Percentiles rank a stretch among this genome's conserved stretches.
These are phyloP conservation scores for Archips xylosteana DNA, from an alignment of 2,888 invertebrate genomes.

Conservation along the genomic window DNA sequence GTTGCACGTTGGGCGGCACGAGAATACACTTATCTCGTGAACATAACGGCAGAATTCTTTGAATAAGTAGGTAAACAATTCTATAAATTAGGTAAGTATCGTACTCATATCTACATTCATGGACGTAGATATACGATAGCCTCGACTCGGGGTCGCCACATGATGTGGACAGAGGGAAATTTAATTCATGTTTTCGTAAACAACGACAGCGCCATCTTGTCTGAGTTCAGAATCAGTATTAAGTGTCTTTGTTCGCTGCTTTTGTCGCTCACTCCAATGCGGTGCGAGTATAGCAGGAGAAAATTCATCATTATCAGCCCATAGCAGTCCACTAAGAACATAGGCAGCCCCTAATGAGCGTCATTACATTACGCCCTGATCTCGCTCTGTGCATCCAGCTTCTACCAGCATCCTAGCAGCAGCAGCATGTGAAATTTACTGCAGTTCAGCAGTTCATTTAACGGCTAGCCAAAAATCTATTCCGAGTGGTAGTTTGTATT, in stretches of 20 bases:
- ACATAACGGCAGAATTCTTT: slow-evolving; percentile 34
- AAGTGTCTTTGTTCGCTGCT: background rate
- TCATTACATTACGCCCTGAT: too few species aligned
- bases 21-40: slow-evolving; percentile 19
- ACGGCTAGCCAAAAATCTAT: too few species aligned
- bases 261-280: background rate
- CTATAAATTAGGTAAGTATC: slow-evolving; percentile 51
- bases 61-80: slow-evolving; percentile 52
- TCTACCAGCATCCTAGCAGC: too few species aligned
- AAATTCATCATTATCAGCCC: too few species aligned
- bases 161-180: slow-evolving; percentile 6
- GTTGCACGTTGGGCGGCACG: slow-evolving; percentile 2
- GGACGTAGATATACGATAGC: slow-evolving; percentile 44
- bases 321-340: too few species aligned
- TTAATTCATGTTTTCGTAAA: slow-evolving; percentile 24
- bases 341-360: too few species aligned
- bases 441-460: too few species aligned
- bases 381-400: too few species aligned
- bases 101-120: slow-evolving; percentile 24
- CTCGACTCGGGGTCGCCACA: slow-evolving; percentile 43
- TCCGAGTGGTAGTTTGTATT: too few species aligned
- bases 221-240: slow-evolving; percentile 1
- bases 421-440: too few species aligned
- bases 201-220: slow-evolving; percentile 21
- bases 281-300: too few species aligned